Conservation (phyloP, 2,113 vertebrate genomes). For the Amblyornis subalaris region DNA sequence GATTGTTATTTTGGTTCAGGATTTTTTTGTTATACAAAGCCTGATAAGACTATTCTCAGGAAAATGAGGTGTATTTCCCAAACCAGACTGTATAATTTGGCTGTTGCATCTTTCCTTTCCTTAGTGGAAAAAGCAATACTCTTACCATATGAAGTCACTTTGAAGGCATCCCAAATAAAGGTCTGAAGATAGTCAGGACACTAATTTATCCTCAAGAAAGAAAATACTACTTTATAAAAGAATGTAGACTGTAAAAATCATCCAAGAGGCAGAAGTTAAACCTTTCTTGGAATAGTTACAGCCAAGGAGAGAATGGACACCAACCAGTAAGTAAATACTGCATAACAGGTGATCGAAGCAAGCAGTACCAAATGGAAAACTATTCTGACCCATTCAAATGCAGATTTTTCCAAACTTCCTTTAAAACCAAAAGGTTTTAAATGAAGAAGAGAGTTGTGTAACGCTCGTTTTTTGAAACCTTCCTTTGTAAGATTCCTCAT, state of each 20-base stretch:
- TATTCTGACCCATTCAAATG: background rate
- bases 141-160: conserved; percentile 55
- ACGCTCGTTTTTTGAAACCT: background rate
- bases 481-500: background rate
- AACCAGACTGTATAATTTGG: conserved; percentile 42
- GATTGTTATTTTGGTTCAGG: background rate
- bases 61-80: conserved; percentile 38
- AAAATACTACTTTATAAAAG: conserved; percentile 48
- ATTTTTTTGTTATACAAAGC: background rate
- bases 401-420: conserved; percentile 1
- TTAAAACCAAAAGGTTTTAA: background rate
- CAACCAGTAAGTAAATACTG: background rate
- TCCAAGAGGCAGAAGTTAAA: conserved; percentile 33
- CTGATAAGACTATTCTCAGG: background rate
- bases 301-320: background rate
- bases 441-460: background rate
- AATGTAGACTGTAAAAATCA: conserved; percentile 40
- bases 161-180: conserved; percentile 46
- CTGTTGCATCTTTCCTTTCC: conserved; percentile 25
- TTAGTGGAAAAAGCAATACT: conserved; percentile 48
- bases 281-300: conserved; percentile 8
- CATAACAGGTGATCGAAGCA: background rate
- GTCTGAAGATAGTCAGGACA: conserved; percentile 20
- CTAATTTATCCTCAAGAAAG: conserved; percentile 51
- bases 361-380: background rate